Conservation (phyloP, 2,113 vertebrate species). For the Zosterops borbonicus region DNA sequence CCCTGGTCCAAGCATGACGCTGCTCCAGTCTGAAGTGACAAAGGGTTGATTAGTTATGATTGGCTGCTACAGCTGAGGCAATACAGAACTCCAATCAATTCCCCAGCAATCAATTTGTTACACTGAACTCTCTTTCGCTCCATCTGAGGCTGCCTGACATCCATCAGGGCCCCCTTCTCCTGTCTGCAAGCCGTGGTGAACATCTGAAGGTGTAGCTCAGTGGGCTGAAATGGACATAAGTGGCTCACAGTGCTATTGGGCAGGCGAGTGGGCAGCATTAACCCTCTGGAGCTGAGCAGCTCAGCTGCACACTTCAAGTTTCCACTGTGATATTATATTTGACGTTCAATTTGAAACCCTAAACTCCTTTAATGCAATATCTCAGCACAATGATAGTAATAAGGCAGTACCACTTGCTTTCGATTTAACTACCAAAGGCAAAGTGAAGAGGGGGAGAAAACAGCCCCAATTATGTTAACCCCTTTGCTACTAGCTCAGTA, state of each 20-base stretch:
- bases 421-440: constrained; percentile 59
- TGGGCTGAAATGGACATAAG: constrained; percentile 7
- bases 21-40: constrained; percentile 20
- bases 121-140: not conserved
- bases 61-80: not conserved
- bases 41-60: constrained; percentile 57
- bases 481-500: not conserved
- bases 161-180: not conserved
- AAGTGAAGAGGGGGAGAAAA: constrained; percentile 12
- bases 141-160: constrained; percentile 2
- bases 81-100: constrained; percentile 49
- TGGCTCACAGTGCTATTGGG: not conserved
- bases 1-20: not conserved
- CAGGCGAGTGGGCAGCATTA: not conserved
- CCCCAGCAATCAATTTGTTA: constrained; percentile 56
- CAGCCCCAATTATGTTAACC: constrained; percentile 45
- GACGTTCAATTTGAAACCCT: constrained; percentile 73
- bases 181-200: not conserved
- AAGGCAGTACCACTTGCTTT: constrained; percentile 53
- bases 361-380: constrained; percentile 69
- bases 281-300: constrained; percentile 47
- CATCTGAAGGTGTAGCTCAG: constrained; percentile 27
- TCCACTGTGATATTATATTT: constrained; percentile 70
- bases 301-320: constrained; percentile 46
- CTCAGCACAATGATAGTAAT: constrained; percentile 67